These are phyloP conservation scores for Cynoglossus semilaevis DNA, from an alignment of 2,113 vertebrate genomes.

Conservation along the genomic window DNA sequence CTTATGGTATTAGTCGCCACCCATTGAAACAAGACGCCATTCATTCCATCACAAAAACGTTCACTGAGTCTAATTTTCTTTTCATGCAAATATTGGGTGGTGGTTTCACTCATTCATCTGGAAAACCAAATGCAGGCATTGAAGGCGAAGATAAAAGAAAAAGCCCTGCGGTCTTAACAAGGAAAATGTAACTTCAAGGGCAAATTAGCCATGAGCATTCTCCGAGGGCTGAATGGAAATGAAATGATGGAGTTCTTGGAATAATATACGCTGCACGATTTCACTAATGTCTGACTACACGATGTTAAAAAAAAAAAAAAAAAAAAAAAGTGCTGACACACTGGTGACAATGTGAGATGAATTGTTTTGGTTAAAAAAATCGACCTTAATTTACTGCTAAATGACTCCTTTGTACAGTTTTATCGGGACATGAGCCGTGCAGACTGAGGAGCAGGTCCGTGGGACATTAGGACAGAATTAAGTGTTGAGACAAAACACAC, in stretches of 20 bases:
- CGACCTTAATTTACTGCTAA: constrained; percentile 22
- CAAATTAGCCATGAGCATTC: constrained; percentile 66
- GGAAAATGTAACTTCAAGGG: constrained; percentile 69
- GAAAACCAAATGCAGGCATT: constrained; percentile 42
- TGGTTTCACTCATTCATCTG: constrained; percentile 55
- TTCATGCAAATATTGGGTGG: constrained; percentile 45
- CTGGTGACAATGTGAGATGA: constrained; percentile 35
- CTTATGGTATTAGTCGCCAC: neutral
- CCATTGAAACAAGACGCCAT: constrained; percentile 19
- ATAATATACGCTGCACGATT: constrained; percentile 60
- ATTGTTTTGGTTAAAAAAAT: constrained; percentile 41
- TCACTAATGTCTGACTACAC: constrained; percentile 46
- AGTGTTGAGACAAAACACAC: constrained; percentile 56
- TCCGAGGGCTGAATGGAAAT: constrained; percentile 59
- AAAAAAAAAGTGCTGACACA: constrained; percentile 29
- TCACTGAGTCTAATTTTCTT: constrained; percentile 30
- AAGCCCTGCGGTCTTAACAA: constrained; percentile 67
- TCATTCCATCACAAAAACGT: constrained; percentile 16
- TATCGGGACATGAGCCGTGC: constrained; percentile 32
- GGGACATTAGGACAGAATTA: constrained; percentile 62
- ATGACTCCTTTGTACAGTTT: constrained; percentile 42
- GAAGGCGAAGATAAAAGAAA: constrained; percentile 64
- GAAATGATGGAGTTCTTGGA: constrained; percentile 56
- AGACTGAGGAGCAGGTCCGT: constrained; percentile 31
- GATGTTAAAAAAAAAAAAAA: constrained; percentile 21